These are phyloP conservation scores for Calcarius ornatus DNA, from an alignment of 2,113 vertebrate species.

Conservation along the genomic window DNA sequence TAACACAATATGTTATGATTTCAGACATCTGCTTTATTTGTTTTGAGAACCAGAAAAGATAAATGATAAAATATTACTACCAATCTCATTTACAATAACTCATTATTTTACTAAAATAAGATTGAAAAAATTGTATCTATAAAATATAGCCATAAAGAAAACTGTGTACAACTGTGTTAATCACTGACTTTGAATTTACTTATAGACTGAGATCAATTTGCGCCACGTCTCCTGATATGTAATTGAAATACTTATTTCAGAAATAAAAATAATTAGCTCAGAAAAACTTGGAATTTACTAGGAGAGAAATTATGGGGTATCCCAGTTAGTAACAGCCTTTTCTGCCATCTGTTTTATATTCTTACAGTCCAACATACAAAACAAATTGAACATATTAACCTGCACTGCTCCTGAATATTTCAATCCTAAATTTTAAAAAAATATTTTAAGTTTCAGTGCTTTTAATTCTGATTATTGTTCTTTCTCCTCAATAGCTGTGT, in stretches of 20 bases:
- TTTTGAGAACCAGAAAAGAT: neutral
- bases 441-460: neutral
- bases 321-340: neutral
- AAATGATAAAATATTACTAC: neutral
- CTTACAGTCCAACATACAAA: neutral
- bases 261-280: neutral
- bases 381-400: neutral
- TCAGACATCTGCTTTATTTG: neutral
- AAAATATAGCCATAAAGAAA: neutral
- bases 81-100: neutral
- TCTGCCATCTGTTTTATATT: neutral
- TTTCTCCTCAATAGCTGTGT: neutral
- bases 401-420: neutral
- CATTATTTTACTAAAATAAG: neutral
- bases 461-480: neutral
- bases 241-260: neutral
- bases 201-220: neutral
- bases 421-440: neutral
- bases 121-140: neutral
- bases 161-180: neutral
- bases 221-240: neutral
- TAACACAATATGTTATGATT: slow-evolving; percentile 8
- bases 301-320: neutral
- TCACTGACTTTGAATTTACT: neutral
- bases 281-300: neutral